phyloP scores from a whole-genome alignment of 2,113 vertebrate species.

The Mixornis gularis region DNA sequence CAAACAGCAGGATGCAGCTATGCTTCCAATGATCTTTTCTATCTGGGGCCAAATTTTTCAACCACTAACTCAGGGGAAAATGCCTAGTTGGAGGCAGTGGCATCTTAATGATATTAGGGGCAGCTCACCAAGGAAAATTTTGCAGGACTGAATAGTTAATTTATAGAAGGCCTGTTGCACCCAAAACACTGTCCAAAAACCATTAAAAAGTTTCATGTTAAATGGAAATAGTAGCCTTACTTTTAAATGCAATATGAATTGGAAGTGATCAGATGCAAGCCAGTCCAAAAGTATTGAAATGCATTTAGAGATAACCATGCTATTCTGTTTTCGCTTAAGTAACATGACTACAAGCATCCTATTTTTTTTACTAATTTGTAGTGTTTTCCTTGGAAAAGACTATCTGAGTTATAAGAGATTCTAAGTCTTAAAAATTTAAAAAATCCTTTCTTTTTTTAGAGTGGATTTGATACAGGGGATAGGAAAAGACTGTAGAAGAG shows the following conservation, averaged over 20 bases:
- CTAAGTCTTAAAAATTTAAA: background rate
- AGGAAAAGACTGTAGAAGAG: background rate
- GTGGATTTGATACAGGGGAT: background rate
- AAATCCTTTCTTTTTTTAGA: background rate
- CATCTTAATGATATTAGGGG: background rate
- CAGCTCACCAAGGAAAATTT: background rate
- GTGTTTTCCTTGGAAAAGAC: background rate
- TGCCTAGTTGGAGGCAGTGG: background rate
- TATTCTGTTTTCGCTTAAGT: background rate
- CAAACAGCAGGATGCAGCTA: conserved; percentile 19
- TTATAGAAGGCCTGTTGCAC: background rate
- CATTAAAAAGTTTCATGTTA: background rate
- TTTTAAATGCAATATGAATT: background rate
- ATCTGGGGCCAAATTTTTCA: background rate
- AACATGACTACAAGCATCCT: background rate
- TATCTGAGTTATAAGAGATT: background rate
- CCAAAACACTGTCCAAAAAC: background rate
- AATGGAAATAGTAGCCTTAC: background rate
- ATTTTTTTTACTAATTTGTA: background rate
- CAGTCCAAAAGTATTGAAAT: background rate
- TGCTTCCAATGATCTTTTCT: background rate
- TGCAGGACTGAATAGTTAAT: background rate
- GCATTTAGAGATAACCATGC: background rate
- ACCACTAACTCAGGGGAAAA: background rate
- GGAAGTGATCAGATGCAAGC: background rate